Evolutionary conservation across 2,888 invertebrate genomes (phyloP).

Genomic region (Tolmerus cingulatus): DNA sequence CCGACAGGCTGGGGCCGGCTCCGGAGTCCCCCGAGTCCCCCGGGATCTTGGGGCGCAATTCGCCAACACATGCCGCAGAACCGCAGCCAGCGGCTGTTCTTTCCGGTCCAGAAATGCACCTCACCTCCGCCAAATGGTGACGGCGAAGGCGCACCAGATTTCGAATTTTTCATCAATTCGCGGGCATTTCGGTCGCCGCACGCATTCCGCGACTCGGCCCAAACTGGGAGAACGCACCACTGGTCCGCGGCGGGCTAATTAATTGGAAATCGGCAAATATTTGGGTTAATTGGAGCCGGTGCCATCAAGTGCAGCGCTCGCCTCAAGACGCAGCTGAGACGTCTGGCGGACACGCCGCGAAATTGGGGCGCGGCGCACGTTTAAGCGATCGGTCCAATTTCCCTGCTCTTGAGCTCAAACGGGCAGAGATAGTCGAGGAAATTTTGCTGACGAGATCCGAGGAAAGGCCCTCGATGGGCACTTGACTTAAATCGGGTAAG

Average conservation of each 20-base stretch:
- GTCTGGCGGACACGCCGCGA: background rate
- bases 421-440: background rate
- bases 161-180: background rate
- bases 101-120: background rate
- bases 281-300: conserved; percentile 28
- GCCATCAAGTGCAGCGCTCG: background rate
- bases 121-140: background rate
- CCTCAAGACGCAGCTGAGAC: background rate
- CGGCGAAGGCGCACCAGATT: background rate
- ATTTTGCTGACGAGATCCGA: background rate
- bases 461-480: background rate
- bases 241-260: background rate
- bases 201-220: background rate
- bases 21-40: background rate
- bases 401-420: background rate
- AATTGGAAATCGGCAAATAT: conserved; percentile 4
- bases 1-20: background rate
- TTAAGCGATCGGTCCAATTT: conserved; percentile 16
- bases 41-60: conserved; percentile 10
- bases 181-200: background rate
- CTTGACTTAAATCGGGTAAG: conserved; percentile 14
- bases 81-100: background rate
- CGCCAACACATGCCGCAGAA: conserved; percentile 10
- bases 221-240: background rate
- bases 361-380: conserved; percentile 21